Evolutionary conservation across 2,888 invertebrate species (phyloP), one percentile per base, ranked within the genome.

Genomic region (Hirtodrosophila duncani): DNA sequence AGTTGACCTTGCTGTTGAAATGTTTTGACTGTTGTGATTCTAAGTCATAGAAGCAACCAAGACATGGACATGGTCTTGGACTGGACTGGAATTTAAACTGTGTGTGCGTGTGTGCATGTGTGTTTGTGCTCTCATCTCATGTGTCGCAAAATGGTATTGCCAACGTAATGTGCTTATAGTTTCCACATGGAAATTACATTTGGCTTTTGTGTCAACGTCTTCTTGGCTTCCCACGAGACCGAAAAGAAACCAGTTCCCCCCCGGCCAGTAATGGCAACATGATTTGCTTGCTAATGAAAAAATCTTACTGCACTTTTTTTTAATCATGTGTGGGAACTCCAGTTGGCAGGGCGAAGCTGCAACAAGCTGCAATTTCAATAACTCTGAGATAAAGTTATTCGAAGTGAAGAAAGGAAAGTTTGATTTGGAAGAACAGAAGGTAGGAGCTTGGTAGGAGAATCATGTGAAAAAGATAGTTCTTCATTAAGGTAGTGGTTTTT

Each of bases 241-340:
- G 50, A 60, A 55, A 24, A 57, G 56, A 61, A 61, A 62, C 68
- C 59, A 46, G 72, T 77, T 50, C 29, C 17, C 39, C 27, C 27
- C 13, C 23, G 26, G 38, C 48, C 34, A 39, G 39, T 49, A 52
- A 53, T 67, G 50, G 43, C 65, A 59, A 56, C 62, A 69, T 59
- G 70, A 66, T 67, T 63, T 51, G 41, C 60, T 34, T 30, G 37
- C 42, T 6, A 24, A 42, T 42, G 5, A 14, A 24, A 21, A 20
- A 14, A 14, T 11, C 3, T 2, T 33, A 52, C 53, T 51, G 39
- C 4, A 3, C 20, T 20, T 49, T 62, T 62, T 65, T 52, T 57
- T 46, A 67, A 69, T 61, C 63, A 42, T 64, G 79, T 81, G 81
- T 78, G 75, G 79, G 79, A 75, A 75, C 64, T 65, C 55, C 51